Percentiles rank a stretch among this genome's conserved stretches.
Evolutionary conservation across 1,140 invertebrate species (phyloP).

Genomic region (Drosophila melanica): DNA sequence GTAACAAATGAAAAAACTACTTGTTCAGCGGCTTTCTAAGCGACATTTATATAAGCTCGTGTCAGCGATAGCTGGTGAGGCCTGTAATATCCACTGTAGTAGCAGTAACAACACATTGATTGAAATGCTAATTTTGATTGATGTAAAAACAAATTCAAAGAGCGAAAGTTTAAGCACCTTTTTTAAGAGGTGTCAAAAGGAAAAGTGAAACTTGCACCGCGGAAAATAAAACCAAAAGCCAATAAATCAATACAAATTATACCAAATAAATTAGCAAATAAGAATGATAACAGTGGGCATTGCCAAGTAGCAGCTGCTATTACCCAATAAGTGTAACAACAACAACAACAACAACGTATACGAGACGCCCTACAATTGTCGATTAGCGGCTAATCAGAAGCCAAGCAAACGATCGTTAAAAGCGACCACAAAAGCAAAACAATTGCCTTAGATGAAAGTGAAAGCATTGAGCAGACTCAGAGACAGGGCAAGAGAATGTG

Average conservation of each 20-base stretch:
- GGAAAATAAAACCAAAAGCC: constrained; percentile 9
- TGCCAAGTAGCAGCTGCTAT: background rate
- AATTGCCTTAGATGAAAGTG: constrained; percentile 76
- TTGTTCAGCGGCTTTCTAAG: constrained; percentile 43
- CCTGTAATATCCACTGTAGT: background rate
- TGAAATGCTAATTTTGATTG: constrained; percentile 80
- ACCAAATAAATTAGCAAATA: constrained; percentile 21
- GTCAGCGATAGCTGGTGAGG: constrained; percentile 26
- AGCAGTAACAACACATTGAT: constrained; percentile 54
- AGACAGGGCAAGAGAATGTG: background rate
- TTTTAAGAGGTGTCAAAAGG: constrained; percentile 63
- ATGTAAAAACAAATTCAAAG: constrained; percentile 56
- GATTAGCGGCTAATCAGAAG: constrained; percentile 65
- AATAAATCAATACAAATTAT: constrained; percentile 36
- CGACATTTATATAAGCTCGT: constrained; percentile 45
- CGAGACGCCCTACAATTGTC: constrained; percentile 38
- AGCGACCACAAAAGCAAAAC: constrained; percentile 51
- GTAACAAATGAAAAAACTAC: constrained; percentile 23
- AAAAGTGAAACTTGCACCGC: constrained; percentile 66
- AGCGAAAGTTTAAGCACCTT: constrained; percentile 65
- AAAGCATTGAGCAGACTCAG: constrained; percentile 46
- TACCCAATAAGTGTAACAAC: constrained; percentile 42
- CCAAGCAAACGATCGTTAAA: constrained; percentile 50
- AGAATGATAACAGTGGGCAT: constrained; percentile 30
- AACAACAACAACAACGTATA: constrained; percentile 11